Evolutionary conservation across 2,888 invertebrate species (phyloP).

Genomic region (Sinohyriopsis cumingii): DNA sequence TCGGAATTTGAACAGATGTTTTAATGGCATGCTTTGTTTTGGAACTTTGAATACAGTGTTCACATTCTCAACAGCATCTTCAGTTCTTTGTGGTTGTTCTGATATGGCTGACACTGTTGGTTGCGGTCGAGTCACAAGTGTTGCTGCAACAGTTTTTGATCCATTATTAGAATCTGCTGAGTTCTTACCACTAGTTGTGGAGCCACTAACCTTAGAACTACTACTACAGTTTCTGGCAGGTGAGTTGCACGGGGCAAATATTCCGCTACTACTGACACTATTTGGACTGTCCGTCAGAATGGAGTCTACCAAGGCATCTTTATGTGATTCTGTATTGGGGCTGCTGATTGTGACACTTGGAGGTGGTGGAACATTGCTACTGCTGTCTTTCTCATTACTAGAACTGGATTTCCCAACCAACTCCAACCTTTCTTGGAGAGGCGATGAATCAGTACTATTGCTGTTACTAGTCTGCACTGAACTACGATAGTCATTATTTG

Average conservation of each 20-base stretch:
- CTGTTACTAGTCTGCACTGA: slow-evolving; percentile 37
- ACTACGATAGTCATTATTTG: slow-evolving; percentile 40
- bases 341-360: slow-evolving; percentile 13
- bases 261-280: slow-evolving; percentile 61
- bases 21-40: slow-evolving; percentile 38
- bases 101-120: slow-evolving; percentile 18
- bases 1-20: slow-evolving; percentile 42
- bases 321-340: slow-evolving; percentile 13
- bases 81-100: slow-evolving; percentile 1
- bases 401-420: slow-evolving; percentile 60
- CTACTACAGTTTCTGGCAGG: slow-evolving; percentile 41
- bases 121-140: slow-evolving; percentile 30
- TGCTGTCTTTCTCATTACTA: slow-evolving; percentile 44
- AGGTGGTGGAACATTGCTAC: slow-evolving; percentile 14
- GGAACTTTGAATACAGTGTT: slow-evolving; percentile 44
- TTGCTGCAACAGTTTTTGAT: slow-evolving; percentile 35
- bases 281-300: slow-evolving; percentile 63
- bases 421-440: slow-evolving; percentile 45
- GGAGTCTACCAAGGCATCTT: slow-evolving; percentile 52
- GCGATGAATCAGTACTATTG: slow-evolving; percentile 33
- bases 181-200: slow-evolving; percentile 45
- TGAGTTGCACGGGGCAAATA: slow-evolving; percentile 61
- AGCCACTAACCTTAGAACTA: slow-evolving; percentile 35
- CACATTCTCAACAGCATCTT: slow-evolving; percentile 29
- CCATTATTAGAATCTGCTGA: slow-evolving; percentile 44